Evolutionary conservation across 1,140 invertebrate species (phyloP), one percentile per base, ranked within the genome.

Genomic region (Trypoxylus dichotomus): DNA sequence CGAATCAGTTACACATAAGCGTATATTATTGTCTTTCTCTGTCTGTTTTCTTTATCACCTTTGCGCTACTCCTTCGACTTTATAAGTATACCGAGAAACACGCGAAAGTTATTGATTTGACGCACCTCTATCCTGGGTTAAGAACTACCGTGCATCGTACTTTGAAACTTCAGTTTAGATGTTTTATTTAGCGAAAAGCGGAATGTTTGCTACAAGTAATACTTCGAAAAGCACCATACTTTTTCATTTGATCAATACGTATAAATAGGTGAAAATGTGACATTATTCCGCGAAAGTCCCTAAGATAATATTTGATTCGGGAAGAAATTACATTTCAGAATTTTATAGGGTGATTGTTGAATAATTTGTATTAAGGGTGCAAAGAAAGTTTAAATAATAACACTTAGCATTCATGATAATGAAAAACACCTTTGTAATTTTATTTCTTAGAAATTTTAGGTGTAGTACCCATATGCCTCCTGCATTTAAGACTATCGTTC

Each of bases 21-120:
- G 47, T 54, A 54, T 54, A 54, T 54, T 54, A 54, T 54, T 54
- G 19, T 54, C 47, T 54, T 2, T 54, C 47, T 54, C 47, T 54
- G 13, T 54, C 47, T 54, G 47, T 54, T 54, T 54, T 54, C 47
- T 54, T 37, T 54, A 54, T 54, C 47, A 54, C 47, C 19, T 54
- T 54, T 54, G 15, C 15, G 47, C 19, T 54, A 54, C 47, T 54
- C 47, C 47, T 54, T 54, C 47, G 47, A 54, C 47, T 54, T 54
- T 54, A 19, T 54, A 37, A 15, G 47, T 54, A 54, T 54, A 54
- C 15, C 15, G 47, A 54, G 47, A 19, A 54, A 19, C 47, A 54
- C 47, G 47, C 47, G 47, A 54, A 54, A 54, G 47, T 54, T 54
- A 54, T 54, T 54, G 47, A 54, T 54, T 54, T n/a, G 47, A 54